Evolutionary conservation across 2,113 vertebrate genomes (phyloP).

Genomic region (Podilymbus podiceps): DNA sequence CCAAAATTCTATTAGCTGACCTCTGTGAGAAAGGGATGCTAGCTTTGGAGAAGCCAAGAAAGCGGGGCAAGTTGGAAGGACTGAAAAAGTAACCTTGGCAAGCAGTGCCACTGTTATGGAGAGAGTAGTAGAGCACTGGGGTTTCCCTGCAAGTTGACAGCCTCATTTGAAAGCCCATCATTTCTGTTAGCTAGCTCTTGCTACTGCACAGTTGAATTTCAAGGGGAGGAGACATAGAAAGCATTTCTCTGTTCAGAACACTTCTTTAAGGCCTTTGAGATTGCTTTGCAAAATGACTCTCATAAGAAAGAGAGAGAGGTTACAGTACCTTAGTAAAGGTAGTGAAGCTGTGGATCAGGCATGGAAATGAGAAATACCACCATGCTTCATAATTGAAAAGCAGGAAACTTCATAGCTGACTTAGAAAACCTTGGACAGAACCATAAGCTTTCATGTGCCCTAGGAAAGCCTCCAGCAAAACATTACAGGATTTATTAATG

Average conservation of each 20-base stretch:
- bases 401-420: not conserved
- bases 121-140: not conserved
- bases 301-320: not conserved
- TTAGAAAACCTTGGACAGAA: not conserved
- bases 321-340: not conserved
- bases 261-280: not conserved
- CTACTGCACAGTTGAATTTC: rapidly evolving
- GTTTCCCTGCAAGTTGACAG: not conserved
- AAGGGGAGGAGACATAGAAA: not conserved
- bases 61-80: not conserved
- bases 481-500: not conserved
- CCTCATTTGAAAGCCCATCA: not conserved
- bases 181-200: not conserved
- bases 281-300: not conserved
- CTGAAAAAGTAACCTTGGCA: not conserved
- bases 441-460: not conserved
- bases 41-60: not conserved
- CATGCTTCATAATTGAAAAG: not conserved
- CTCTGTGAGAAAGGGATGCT: not conserved
- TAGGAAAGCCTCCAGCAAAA: not conserved
- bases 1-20: not conserved
- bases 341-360: not conserved
- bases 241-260: not conserved
- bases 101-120: not conserved
- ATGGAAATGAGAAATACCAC: not conserved